These are phyloP conservation scores for Heliconius hermathena DNA, from an alignment of 1,140 invertebrate species.

Conservation along the genomic window DNA sequence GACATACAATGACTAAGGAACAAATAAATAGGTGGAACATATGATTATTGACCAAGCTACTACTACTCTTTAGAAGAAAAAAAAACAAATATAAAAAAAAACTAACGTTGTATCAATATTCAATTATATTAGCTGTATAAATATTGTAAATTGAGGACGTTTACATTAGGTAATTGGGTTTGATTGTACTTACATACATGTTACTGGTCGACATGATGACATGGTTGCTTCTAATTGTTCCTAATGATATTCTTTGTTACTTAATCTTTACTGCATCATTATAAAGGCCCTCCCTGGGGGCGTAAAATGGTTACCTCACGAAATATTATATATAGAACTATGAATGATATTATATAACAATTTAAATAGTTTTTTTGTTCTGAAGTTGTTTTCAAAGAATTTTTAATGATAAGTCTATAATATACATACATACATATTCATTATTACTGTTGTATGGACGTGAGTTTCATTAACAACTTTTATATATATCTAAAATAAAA, in stretches of 20 bases:
- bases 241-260: conserved; percentile 10
- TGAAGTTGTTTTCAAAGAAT: background rate
- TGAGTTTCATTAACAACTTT: background rate
- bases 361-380: background rate
- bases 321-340: background rate
- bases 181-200: background rate
- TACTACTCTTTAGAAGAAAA: background rate
- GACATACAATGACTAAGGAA: too few species aligned
- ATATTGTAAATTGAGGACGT: background rate
- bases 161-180: background rate
- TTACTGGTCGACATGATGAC: conserved; percentile 10
- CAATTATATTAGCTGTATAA: background rate
- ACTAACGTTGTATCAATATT: background rate
- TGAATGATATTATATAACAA: background rate
- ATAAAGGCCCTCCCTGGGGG: background rate
- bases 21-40: too few species aligned
- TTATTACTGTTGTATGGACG: too few species aligned
- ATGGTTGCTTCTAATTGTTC: conserved; percentile 10
- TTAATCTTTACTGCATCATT: background rate
- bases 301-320: background rate
- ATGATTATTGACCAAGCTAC: too few species aligned
- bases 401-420: background rate
- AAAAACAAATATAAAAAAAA: background rate
- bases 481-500: too few species aligned
- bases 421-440: background rate